Conservation (phyloP, 2,888 invertebrate genomes). For the Torymus auratus region DNA sequence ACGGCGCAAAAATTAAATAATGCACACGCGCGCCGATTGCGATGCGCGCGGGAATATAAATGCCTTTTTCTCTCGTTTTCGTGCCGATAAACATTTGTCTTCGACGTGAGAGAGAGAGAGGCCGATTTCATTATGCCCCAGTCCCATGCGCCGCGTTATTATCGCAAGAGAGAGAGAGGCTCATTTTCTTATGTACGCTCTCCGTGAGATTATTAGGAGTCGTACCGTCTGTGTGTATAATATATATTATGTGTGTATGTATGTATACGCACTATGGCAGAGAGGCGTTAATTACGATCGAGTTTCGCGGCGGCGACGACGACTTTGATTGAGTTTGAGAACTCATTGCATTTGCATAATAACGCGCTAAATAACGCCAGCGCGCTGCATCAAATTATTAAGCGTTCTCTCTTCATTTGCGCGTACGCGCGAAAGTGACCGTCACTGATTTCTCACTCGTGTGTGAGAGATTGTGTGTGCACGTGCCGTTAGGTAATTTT, state of each 20-base stretch:
- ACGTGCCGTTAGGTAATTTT: background rate
- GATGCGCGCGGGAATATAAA: too few relatives aligned
- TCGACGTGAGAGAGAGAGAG: background rate
- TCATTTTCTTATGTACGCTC: slow-evolving; percentile 26
- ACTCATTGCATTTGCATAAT: slow-evolving; percentile 56
- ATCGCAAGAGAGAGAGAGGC: background rate
- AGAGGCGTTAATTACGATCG: slow-evolving; percentile 41
- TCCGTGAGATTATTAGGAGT: background rate
- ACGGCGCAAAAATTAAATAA: slow-evolving; percentile 35
- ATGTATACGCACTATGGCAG: too few relatives aligned
- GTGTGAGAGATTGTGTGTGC: too few relatives aligned
- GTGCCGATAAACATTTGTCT: slow-evolving; percentile 47
- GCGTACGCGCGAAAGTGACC: background rate
- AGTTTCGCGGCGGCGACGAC: slow-evolving; percentile 11
- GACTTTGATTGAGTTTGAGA: slow-evolving; percentile 58
- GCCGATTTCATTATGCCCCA: too few relatives aligned
- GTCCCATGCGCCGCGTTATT: too few relatives aligned
- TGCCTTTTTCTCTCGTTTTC: background rate
- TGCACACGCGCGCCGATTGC: background rate
- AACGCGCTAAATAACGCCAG: slow-evolving; percentile 42
- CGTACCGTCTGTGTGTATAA: background rate
- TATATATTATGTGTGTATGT: background rate
- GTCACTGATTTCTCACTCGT: background rate
- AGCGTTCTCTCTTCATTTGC: background rate
- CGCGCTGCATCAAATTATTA: slow-evolving; percentile 36